Conservation (phyloP, 2,797 vertebrate genomes). For the Sebastes iracundus region DNA sequence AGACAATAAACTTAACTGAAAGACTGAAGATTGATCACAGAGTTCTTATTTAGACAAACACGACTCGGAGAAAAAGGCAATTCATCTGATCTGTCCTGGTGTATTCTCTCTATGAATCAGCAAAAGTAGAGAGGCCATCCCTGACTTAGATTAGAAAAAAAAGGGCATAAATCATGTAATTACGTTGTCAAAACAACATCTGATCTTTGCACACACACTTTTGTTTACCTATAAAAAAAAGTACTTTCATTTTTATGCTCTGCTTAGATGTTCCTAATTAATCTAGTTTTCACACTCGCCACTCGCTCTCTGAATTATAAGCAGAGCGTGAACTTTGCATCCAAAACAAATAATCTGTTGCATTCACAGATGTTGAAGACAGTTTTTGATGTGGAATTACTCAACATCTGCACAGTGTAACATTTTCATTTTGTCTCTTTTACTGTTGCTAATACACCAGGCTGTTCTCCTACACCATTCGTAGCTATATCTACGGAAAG, state of each 20-base stretch:
- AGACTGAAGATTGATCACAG: conserved; percentile 84
- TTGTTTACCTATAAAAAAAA: conserved; percentile 68
- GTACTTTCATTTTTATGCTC: conserved; percentile 56
- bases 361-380: not conserved
- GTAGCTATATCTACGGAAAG: no score
- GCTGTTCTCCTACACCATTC: no score
- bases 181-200: conserved; percentile 78
- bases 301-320: conserved; percentile 22
- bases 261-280: conserved; percentile 62
- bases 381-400: conserved; percentile 4
- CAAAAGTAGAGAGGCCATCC: conserved; percentile 69
- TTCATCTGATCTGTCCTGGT: conserved; percentile 80
- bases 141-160: conserved; percentile 65
- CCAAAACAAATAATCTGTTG: conserved; percentile 22
- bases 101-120: conserved; percentile 80
- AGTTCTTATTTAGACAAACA: conserved; percentile 85
- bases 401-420: not conserved
- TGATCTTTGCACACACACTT: conserved; percentile 64
- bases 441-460: not conserved
- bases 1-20: conserved; percentile 77
- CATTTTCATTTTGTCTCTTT: not conserved
- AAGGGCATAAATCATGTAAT: conserved; percentile 84
- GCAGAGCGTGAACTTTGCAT: conserved; percentile 19
- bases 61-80: conserved; percentile 77
- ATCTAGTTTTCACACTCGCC: conserved; percentile 35